These are phyloP conservation scores for Parazoanthus atlanticus DNA, from an alignment of 92 coral and sea anemone genomes.

Conservation along the genomic window DNA sequence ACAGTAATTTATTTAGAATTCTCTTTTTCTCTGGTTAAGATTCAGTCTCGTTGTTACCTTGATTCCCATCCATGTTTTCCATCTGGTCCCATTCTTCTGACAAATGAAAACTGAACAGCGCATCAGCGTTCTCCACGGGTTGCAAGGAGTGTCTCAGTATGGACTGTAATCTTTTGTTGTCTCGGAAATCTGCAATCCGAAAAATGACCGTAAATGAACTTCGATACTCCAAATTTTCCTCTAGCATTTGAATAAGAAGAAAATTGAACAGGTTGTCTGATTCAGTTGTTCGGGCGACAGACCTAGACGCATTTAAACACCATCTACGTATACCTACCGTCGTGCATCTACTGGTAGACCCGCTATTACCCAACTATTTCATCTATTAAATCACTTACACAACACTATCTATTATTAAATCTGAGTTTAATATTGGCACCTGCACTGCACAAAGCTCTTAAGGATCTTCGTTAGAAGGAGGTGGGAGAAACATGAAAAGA, in stretches of 20 bases:
- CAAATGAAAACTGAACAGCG: conserved; percentile 55
- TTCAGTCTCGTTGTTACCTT: conserved; percentile 32
- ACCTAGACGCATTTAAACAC: background rate
- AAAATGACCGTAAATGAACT: background rate
- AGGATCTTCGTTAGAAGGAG: too few relatives aligned
- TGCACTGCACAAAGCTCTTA: too few relatives aligned
- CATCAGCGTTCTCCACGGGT: conserved; percentile 91
- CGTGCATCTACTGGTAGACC: too few relatives aligned
- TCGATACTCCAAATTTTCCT: background rate
- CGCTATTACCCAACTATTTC: too few relatives aligned
- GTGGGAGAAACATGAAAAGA: too few relatives aligned
- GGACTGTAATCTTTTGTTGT: conserved; percentile 78
- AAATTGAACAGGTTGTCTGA: too few relatives aligned
- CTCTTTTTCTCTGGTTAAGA: background rate
- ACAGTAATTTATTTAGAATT: background rate
- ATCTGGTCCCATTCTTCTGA: conserved; percentile 38
- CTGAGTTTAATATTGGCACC: too few relatives aligned
- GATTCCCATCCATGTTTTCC: conserved; percentile 19
- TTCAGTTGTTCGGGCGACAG: too few relatives aligned
- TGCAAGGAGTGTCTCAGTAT: conserved; percentile 78
- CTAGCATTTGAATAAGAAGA: background rate
- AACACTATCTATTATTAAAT: too few relatives aligned
- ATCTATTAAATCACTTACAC: too few relatives aligned
- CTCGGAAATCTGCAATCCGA: conserved; percentile 63
- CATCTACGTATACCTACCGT: too few relatives aligned